These are phyloP conservation scores for Acanthochromis polyacanthus DNA, from an alignment of 2,113 vertebrate genomes.

Conservation along the genomic window DNA sequence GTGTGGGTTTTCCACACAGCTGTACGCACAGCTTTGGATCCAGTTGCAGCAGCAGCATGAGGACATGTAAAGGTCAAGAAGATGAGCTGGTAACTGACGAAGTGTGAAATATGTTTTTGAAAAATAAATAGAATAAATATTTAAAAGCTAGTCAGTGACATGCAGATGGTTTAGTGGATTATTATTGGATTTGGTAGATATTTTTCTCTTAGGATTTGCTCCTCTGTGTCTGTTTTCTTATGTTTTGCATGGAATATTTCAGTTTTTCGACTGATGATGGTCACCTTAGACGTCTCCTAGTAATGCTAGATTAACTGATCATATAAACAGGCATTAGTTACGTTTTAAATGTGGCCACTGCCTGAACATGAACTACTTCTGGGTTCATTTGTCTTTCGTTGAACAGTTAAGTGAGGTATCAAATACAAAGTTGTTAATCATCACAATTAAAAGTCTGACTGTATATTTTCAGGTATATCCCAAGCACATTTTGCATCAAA, in stretches of 20 bases:
- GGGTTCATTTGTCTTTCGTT: too few relatives aligned
- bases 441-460: too few relatives aligned
- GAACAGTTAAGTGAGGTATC: too few relatives aligned
- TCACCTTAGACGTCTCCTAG: too few relatives aligned
- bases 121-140: not conserved
- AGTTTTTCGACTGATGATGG: too few relatives aligned
- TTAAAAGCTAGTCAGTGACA: not conserved
- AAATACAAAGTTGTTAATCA: too few relatives aligned
- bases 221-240: not conserved
- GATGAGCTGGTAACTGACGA: slow-evolving; percentile 43
- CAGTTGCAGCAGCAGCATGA: slow-evolving; percentile 20
- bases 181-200: not conserved
- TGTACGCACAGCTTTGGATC: not conserved
- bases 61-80: slow-evolving; percentile 34
- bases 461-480: too few relatives aligned
- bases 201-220: not conserved
- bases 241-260: not conserved
- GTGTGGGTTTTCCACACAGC: slow-evolving; percentile 3
- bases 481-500: too few relatives aligned
- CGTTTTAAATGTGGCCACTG: too few relatives aligned
- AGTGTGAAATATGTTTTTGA: slow-evolving; percentile 16
- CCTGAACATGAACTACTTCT: too few relatives aligned
- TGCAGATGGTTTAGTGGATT: not conserved
- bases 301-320: too few relatives aligned
- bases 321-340: too few relatives aligned